Base-by-base conservation (phyloP, 2,888 invertebrate species). In the Oxytorus armatus region DNA sequence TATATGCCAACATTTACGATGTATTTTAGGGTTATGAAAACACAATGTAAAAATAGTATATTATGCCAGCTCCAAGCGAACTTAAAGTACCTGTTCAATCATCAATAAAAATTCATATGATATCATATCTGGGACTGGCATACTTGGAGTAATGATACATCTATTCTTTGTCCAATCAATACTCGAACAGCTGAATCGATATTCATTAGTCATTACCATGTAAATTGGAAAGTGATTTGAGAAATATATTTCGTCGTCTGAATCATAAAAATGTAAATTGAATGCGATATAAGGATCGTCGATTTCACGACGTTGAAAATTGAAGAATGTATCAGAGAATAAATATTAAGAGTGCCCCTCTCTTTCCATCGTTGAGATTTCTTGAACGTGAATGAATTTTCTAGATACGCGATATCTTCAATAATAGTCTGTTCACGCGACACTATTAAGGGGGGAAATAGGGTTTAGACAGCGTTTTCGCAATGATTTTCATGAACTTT, bases 161-260 rank as follows among this genome's bases (percentile, higher is more conserved):
- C 10, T 39, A 18, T 25, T 33, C n/a, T 55, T 53, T 29, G 11
- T 33, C 53, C 36, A 44, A n/a, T n/a, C n/a, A n/a, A n/a, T n/a
- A n/a, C n/a, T n/a, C n/a, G n/a, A n/a, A n/a, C n/a, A n/a, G n/a
- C n/a, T n/a, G n/a, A n/a, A n/a, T n/a, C n/a, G n/a, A n/a, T n/a
- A n/a, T n/a, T n/a, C n/a, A n/a, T n/a, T 59, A 61, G 68, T 68
- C 66, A 68, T 73, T 53, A 61, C 44, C 39, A 69, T 69, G 78
- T 18, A 63, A 74, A 78, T 78, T 69, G 42, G 42, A 42, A 29
- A 16, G 68, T n/a, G 63, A 63, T 44, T 29, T 47, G 63, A 53
- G 4, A 76, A 16, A 47, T n/a, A 42, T 25, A 23, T 33, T 44
- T 25, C 18, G 8, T 16, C n/a, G n/a, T 25, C 25, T 10, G 57